phyloP scores from a whole-genome alignment of 2,888 invertebrate species.

The Nomada ferruginata region DNA sequence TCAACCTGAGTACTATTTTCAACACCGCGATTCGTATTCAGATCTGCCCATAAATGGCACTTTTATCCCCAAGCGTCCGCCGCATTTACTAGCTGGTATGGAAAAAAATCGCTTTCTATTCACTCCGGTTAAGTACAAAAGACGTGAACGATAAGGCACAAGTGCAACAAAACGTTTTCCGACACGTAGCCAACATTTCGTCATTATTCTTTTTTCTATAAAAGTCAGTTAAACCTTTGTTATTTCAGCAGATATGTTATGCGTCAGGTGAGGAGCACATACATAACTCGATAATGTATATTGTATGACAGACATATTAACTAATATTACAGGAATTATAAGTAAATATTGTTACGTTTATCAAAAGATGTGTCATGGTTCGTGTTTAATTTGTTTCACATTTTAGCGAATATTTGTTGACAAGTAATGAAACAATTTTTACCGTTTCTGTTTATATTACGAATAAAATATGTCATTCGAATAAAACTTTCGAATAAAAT shows the following conservation, averaged over 20 bases:
- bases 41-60: slow-evolving; percentile 26
- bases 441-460: background rate
- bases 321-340: too few relatives aligned
- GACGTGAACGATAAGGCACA: slow-evolving; percentile 3
- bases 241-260: background rate
- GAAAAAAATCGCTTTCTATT: slow-evolving; percentile 27
- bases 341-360: too few relatives aligned
- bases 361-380: too few relatives aligned
- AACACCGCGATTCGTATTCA: slow-evolving; percentile 4
- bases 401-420: background rate
- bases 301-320: too few relatives aligned
- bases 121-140: background rate
- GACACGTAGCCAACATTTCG: background rate
- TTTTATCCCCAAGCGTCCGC: slow-evolving; percentile 33
- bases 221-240: background rate
- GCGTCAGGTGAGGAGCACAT: too few relatives aligned
- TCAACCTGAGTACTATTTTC: slow-evolving; percentile 34
- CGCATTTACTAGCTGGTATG: slow-evolving; percentile 1
- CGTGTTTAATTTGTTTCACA: too few relatives aligned
- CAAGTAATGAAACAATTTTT: background rate
- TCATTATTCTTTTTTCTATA: background rate
- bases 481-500: too few relatives aligned
- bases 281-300: too few relatives aligned
- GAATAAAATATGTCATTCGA: too few relatives aligned
- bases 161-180: slow-evolving; percentile 5